Base-by-base conservation (phyloP, 2,797 vertebrate species). In the Zenarchopterus dispar region DNA sequence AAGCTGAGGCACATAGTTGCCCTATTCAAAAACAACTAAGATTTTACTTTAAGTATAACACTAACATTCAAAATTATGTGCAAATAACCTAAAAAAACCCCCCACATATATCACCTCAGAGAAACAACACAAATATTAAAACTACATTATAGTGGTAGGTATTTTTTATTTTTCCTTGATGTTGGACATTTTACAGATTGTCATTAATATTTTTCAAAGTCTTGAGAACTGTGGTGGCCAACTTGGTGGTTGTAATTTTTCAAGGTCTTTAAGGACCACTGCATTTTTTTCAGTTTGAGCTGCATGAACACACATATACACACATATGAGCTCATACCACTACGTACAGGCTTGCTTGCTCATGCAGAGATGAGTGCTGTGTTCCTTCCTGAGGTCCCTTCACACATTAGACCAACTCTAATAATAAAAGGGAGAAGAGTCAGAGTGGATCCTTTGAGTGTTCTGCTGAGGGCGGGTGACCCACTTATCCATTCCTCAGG, bases 401-500 rank as follows among this genome's bases (percentile, higher is more conserved):
- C 84, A 84, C 88, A 89, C 81, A 89, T 90, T 90, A 89, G 84
- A 82, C 82, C 84, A 79, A 80, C 81, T 86, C 91, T 92, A 92
- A 91, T 92, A 90, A 92, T 90, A 91, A 90, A 88, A 89, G 77
- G 62, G 82, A 88, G 84, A 84, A 81, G 86, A 89, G 85, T 85
- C 84, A 85, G 85, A 88, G 88, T 87, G 87, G 87, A 88, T 91
- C 91, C 88, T 91, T 90, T 88, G 89, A 90, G 89, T 89, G 89
- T 84, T 89, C 54, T 78, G 88, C 74, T 75, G 84, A 91, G 89
- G 90, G 90, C 77, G 84, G 88, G 86, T 87, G 91, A 92, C 91
- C 91, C 90, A 92, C 91, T 92, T 92, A 91, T 87, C 86, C 86
- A 81, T 88, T 92, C 88, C 90, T 88, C 84, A 70, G 90, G 87